phyloP scores from a whole-genome alignment of 2,797 vertebrate genomes.

The Mallotus villosus region DNA sequence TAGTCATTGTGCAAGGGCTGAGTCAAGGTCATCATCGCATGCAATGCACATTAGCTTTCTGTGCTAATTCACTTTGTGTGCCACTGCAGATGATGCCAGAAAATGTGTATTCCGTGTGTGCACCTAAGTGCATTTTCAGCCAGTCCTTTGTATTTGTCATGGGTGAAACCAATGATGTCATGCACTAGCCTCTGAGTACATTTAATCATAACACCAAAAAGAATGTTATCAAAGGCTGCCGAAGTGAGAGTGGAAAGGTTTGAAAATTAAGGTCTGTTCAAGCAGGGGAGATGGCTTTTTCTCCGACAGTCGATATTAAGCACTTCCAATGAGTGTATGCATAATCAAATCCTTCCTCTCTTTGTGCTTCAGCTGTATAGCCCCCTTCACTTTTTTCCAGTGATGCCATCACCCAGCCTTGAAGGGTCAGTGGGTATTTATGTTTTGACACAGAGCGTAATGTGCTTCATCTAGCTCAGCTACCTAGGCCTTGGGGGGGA shows the following conservation, averaged over 20 bases:
- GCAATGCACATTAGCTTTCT: constrained; percentile 4
- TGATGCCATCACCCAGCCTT: background rate
- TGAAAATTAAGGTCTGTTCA: constrained; percentile 3
- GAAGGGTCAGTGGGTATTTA: constrained; percentile 6
- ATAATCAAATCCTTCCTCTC: constrained; percentile 21
- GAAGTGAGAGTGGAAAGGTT: constrained; percentile 6
- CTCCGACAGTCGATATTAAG: constrained; percentile 16
- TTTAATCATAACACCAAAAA: background rate
- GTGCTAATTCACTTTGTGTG: background rate
- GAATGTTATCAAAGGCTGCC: constrained; percentile 5
- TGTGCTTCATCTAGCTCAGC: background rate
- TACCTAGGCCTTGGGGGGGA: background rate
- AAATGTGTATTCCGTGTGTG: background rate
- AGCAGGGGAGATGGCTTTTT: constrained; percentile 7
- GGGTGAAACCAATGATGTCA: constrained; percentile 7
- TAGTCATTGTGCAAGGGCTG: background rate
- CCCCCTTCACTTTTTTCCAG: background rate
- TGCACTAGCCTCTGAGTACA: constrained; percentile 3
- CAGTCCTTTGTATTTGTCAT: background rate
- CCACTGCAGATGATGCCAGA: background rate
- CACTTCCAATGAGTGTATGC: constrained; percentile 15
- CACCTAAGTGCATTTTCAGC: background rate
- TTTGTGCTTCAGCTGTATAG: constrained; percentile 14
- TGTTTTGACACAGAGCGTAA: background rate
- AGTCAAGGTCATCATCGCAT: background rate